Base-by-base conservation (phyloP, 2,888 invertebrate genomes). In the Zelleria hepariella region DNA sequence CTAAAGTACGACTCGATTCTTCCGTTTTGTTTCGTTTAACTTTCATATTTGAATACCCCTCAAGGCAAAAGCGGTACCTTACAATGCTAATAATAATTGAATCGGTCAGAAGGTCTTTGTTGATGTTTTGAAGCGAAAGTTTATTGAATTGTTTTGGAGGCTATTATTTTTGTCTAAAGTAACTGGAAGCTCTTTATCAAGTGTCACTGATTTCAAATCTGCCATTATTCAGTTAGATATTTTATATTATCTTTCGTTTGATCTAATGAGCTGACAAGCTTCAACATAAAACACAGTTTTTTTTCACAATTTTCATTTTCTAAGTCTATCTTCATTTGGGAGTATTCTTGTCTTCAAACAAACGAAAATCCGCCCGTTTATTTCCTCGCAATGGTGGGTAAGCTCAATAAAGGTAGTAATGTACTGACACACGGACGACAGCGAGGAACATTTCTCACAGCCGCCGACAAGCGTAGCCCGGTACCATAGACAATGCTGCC, bases 1-100 rank as follows among this genome's bases (percentile, higher is more conserved):
- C 84, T 85, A 84, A 83, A 78, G 82, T 79, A 75, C 68, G 57
- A 47, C 23, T 20, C 48, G 27, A 49, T 60, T 53, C 77, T 77
- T 79, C 73, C 72, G 78, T 81, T 81, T 81, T 82, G 82, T 86
- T 86, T 86, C 86, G 78, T 86, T 86, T 81, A 70, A 86, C 85
- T 86, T 86, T 85, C 82, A 82, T 84, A 84, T 84, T 85, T 82
- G 72, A 72, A 78, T 42, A 77, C 74, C 80, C 70, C 74, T 73
- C 67, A 67, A 73, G 68, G 66, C 69, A 67, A 72, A 42, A 76
- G 73, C 75, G 75, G 76, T 75, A 74, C 80, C 70, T 74, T 80
- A 77, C 76, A 81, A 80, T 80, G 73, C 71, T 71, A 72, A 67
- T 72, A 71, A 72, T 81, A 78, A 82, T 78, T 77, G 75, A 80